Evolutionary conservation across 2,888 invertebrate species (phyloP).

Genomic region (Pristionchus japonicus): DNA sequence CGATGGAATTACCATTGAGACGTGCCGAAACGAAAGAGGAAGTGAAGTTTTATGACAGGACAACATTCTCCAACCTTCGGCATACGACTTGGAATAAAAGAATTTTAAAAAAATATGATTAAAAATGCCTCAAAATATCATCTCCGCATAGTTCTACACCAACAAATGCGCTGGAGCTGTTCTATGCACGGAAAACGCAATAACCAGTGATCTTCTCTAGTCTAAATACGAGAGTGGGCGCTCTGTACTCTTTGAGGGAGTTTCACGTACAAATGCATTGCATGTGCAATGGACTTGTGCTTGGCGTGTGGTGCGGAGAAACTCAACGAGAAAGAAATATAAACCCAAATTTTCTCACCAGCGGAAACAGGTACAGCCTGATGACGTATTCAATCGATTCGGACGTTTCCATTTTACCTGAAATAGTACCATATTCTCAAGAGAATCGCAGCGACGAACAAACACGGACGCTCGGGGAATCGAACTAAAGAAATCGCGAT

Average conservation of each 20-base stretch:
- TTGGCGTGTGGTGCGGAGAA: background rate
- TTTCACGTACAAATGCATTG: background rate
- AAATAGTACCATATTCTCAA: background rate
- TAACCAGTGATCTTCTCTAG: background rate
- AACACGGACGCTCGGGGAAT: background rate
- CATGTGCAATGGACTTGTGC: background rate
- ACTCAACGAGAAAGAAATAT: background rate
- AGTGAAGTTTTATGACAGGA: background rate
- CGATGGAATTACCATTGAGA: background rate
- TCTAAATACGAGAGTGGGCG: background rate
- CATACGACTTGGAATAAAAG: background rate
- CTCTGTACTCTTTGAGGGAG: background rate
- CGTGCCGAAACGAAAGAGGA: background rate
- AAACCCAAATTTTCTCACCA: background rate
- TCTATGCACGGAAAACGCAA: background rate
- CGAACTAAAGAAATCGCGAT: background rate
- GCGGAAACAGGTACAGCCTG: background rate
- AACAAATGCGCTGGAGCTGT: background rate
- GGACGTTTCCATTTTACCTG: background rate
- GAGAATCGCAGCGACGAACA: background rate
- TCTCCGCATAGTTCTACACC: too few relatives aligned
- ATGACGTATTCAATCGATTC: background rate
- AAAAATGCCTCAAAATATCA: too few relatives aligned
- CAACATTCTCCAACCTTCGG: background rate
- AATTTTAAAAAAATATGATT: background rate